Conservation (phyloP, 2,888 invertebrate genomes). For the Helleia helle region DNA sequence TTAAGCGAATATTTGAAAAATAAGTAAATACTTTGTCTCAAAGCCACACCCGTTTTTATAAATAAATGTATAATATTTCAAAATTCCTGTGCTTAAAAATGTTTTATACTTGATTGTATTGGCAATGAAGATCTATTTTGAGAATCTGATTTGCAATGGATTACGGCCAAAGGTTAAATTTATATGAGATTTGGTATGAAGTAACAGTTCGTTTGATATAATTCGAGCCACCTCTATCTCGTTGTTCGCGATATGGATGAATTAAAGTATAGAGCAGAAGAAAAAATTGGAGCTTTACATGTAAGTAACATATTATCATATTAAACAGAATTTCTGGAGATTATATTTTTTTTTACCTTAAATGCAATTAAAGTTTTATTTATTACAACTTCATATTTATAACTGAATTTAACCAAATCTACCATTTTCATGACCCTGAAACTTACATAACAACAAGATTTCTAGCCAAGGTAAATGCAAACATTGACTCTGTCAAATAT, state of each 20-base stretch:
- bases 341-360: slow-evolving; percentile 20
- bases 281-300: slow-evolving; percentile 62
- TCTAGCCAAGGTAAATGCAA: slow-evolving; percentile 17
- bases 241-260: slow-evolving; percentile 56
- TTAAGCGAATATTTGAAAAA: slow-evolving; percentile 8
- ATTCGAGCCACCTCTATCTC: slow-evolving; percentile 34
- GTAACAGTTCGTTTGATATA: slow-evolving; percentile 42
- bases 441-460: slow-evolving; percentile 41
- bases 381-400: slow-evolving; percentile 23
- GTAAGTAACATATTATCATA: slow-evolving; percentile 43
- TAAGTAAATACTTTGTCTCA: slow-evolving; percentile 10
- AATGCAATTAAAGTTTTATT: slow-evolving; percentile 26
- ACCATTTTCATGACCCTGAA: slow-evolving; percentile 14
- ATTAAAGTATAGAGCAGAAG: slow-evolving; percentile 56
- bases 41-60: neutral
- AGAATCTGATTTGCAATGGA: slow-evolving; percentile 53
- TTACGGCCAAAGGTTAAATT: slow-evolving; percentile 64
- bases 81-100: slow-evolving; percentile 3
- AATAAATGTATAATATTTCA: neutral
- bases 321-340: slow-evolving; percentile 27
- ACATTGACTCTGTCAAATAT: slow-evolving; percentile 11
- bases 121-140: slow-evolving; percentile 52
- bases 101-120: slow-evolving; percentile 1
- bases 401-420: slow-evolving; percentile 14
- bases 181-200: slow-evolving; percentile 45